A percentile compares a stretch with the other conserved stretches of the same genome.
Evolutionary conservation across 1,140 invertebrate genomes (phyloP).

Genomic region (Cydia splendana): DNA sequence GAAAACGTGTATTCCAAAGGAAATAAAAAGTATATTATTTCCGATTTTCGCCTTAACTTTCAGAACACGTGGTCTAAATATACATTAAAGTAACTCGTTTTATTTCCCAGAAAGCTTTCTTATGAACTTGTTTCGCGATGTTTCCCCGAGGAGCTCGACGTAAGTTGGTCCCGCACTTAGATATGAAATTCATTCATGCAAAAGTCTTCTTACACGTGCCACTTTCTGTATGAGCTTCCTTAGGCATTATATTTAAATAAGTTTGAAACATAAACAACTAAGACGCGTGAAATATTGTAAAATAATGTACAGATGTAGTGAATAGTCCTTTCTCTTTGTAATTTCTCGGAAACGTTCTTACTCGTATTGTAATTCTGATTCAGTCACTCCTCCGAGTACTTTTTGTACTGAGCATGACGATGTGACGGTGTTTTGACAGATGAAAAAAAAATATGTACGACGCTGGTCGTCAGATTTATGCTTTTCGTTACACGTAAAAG

Average conservation of each 20-base stretch:
- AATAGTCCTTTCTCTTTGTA: no score
- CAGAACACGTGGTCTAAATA: conserved; percentile 7
- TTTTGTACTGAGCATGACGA: no score
- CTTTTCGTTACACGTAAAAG: neutral
- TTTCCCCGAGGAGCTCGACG: conserved; percentile 16
- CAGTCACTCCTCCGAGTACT: no score
- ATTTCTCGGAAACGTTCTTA: no score
- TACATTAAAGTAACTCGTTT: conserved; percentile 12
- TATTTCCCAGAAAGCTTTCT: conserved; percentile 22
- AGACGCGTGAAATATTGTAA: no score
- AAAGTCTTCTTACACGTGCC: neutral
- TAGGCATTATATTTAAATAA: no score
- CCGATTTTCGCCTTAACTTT: neutral
- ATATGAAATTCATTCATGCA: neutral
- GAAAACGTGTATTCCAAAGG: neutral
- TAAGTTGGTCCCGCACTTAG: neutral
- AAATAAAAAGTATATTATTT: neutral
- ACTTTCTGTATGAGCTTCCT: neutral
- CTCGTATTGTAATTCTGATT: no score
- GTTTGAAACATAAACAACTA: no score
- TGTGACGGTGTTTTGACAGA: no score
- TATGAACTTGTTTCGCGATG: conserved; percentile 12
- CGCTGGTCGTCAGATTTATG: neutral
- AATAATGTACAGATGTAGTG: no score
- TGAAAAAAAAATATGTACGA: no score